These are phyloP conservation scores for Nibea albiflora DNA, from an alignment of 2,113 vertebrate genomes.

Conservation along the genomic window DNA sequence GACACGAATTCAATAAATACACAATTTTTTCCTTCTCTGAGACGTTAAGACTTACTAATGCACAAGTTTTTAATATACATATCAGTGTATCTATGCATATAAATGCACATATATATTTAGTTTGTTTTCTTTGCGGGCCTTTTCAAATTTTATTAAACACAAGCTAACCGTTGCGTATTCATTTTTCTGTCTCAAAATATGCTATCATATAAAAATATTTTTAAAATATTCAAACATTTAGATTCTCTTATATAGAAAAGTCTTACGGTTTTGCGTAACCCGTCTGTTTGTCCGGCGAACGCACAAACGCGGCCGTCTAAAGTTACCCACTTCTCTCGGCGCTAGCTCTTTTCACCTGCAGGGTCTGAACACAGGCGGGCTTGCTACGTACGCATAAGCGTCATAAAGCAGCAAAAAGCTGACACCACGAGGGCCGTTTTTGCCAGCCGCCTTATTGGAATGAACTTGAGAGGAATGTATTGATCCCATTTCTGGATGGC, in stretches of 20 bases:
- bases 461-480: constrained; percentile 81
- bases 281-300: neutral
- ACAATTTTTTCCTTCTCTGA: neutral
- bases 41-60: neutral
- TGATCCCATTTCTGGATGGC: constrained; percentile 65
- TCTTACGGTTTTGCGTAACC: constrained; percentile 5
- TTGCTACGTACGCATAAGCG: constrained; percentile 35
- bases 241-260: neutral
- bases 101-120: no score
- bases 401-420: constrained; percentile 70
- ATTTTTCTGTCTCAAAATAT: neutral
- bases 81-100: neutral
- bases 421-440: constrained; percentile 59
- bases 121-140: neutral
- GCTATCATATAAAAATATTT: no score
- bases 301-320: neutral
- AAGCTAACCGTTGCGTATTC: neutral
- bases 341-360: constrained; percentile 22
- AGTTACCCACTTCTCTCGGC: constrained; percentile 16
- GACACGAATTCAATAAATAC: constrained; percentile 51
- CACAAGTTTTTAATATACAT: neutral
- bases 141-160: neutral
- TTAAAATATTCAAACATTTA: neutral
- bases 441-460: constrained; percentile 73
- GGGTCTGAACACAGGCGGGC: constrained; percentile 13